Base-by-base conservation (phyloP, 2,888 invertebrate species). In the Brachylomia viminalis region DNA sequence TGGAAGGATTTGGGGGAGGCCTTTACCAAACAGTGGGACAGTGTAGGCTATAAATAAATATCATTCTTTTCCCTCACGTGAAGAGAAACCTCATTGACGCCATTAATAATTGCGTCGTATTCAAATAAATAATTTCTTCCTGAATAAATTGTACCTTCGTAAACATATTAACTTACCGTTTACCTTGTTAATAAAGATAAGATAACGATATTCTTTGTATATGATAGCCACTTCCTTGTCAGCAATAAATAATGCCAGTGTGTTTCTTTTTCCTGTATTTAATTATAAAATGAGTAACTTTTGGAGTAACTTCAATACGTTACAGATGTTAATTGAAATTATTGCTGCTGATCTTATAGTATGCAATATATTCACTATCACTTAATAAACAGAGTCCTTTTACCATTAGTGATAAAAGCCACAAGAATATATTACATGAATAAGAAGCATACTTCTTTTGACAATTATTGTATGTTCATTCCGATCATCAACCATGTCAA, bases 161-260 rank as follows among this genome's bases (percentile, higher is more conserved):
- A 77, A 77, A 83, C 74, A 77, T 80, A 83, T 83, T 67, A 77
- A 80, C 74, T 83, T 80, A 74, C 73, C 61, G 54, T 72, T 80
- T 72, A 75, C 83, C 83, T 83, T 83, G 74, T 70, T 77, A n/a
- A n/a, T 38, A 15, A 56, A 38, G n/a, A n/a, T n/a, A n/a, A 77
- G 83, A 80, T 80, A 83, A 83, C 62, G 72, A 83, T 79, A 72
- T 77, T 80, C 62, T 74, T 80, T 75, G 54, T 74, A 80, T 69
- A 49, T 69, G 69, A 67, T 59, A 77, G 38, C 45, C 23, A 77
- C 77, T 83, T 83, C 80, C 74, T 77, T 74, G 58, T 80, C 47
- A 83, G 65, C 38, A 83, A 69, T 80, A 72, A 83, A 83, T 69
- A 83, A 72, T 69, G 71, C 54, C 33, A 3, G 73, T 69, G 45